Conservation (phyloP, 2,797 vertebrate species). For the Onychomys torridus region DNA sequence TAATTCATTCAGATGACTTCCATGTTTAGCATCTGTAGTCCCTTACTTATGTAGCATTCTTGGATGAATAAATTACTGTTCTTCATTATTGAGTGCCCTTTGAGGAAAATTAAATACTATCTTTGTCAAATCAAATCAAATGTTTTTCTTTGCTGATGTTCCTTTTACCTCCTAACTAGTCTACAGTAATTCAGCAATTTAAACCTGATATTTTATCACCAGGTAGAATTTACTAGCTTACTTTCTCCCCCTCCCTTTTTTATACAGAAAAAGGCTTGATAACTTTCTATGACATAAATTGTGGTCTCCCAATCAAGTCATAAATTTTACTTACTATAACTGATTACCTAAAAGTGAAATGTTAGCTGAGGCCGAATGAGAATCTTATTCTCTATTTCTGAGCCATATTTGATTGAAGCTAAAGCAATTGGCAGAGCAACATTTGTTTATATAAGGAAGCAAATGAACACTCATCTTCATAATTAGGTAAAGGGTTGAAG, state of each 20-base stretch:
- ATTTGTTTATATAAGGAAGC: not conserved
- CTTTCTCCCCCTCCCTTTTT: not conserved
- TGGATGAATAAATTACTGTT: not conserved
- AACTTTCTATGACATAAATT: constrained; percentile 4
- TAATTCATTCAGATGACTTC: not conserved
- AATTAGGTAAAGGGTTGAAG: not conserved
- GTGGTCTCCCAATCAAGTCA: not conserved
- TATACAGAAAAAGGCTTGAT: not conserved
- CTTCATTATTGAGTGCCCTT: not conserved
- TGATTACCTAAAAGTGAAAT: not conserved
- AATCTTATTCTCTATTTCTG: not conserved
- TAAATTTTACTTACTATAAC: constrained; percentile 36
- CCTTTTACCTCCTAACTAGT: not conserved
- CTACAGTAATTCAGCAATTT: not conserved
- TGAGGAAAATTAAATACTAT: not conserved
- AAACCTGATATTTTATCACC: not conserved
- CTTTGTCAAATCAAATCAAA: not conserved
- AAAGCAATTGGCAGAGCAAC: not conserved
- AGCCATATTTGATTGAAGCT: not conserved
- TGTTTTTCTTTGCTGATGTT: not conserved
- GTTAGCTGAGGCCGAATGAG: not conserved
- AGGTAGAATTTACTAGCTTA: not conserved
- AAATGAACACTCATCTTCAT: not conserved
- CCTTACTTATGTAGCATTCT: not conserved
- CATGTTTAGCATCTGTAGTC: not conserved